Conservation (phyloP, 2,113 vertebrate genomes). For the Tachysurus vachellii region DNA sequence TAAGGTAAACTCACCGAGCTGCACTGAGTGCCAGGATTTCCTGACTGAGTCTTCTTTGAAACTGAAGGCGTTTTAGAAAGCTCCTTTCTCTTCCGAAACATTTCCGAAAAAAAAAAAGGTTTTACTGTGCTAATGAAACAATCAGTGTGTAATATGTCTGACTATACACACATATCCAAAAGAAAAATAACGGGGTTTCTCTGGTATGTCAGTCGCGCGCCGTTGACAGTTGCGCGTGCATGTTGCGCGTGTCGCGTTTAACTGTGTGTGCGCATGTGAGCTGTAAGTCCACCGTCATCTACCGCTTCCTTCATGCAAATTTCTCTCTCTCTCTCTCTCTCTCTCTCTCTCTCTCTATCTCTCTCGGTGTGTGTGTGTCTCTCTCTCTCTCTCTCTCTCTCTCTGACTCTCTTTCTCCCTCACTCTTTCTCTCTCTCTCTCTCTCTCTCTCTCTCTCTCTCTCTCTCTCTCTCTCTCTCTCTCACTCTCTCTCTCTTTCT, state of each 20-base stretch:
- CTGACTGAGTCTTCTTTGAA: constrained; percentile 80
- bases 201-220: neutral
- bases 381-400: neutral
- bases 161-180: neutral
- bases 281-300: constrained; percentile 26
- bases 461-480: neutral
- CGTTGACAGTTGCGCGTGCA: constrained; percentile 42
- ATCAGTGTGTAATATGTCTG: neutral
- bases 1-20: constrained; percentile 70
- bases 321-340: neutral
- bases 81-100: constrained; percentile 85
- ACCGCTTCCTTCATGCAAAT: neutral
- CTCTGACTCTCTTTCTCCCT: neutral
- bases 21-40: constrained; percentile 73
- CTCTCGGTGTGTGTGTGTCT: neutral
- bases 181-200: neutral
- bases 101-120: constrained; percentile 43
- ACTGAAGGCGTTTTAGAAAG: constrained; percentile 83
- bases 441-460: too few relatives aligned
- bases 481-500: too few relatives aligned
- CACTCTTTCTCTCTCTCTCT: too few relatives aligned
- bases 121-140: neutral
- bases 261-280: constrained; percentile 1
- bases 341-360: neutral
- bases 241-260: constrained; percentile 27